phyloP scores from a whole-genome alignment of 2,888 invertebrate species.

The Tipula lateralis region DNA sequence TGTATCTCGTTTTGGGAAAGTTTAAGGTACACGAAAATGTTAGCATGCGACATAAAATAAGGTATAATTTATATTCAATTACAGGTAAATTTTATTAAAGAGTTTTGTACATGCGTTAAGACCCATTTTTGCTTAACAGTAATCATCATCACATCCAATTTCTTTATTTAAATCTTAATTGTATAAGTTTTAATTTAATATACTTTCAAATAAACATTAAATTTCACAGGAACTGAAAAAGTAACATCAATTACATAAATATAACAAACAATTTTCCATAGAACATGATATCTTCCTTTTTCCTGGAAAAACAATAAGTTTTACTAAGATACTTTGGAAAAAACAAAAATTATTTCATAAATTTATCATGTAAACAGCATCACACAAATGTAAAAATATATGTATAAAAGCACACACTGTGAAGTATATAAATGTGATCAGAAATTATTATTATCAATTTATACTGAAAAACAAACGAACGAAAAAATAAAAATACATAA shows the following conservation, averaged over 20 bases:
- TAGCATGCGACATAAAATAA: background rate
- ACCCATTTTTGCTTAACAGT: background rate
- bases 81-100: background rate
- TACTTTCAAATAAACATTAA: background rate
- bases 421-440: background rate
- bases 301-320: background rate
- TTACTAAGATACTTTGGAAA: background rate
- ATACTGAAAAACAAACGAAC: background rate
- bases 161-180: background rate
- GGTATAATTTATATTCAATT: background rate
- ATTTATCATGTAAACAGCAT: background rate
- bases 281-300: background rate
- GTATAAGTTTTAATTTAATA: background rate
- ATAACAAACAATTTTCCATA: background rate
- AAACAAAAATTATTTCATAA: background rate
- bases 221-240: background rate
- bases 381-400: background rate
- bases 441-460: slow-evolving; percentile 19
- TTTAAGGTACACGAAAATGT: background rate
- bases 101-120: background rate
- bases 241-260: background rate
- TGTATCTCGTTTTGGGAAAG: background rate
- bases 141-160: background rate
- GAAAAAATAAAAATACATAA: background rate
- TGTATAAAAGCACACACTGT: background rate